Evolutionary conservation across 1,140 invertebrate species (phyloP), one percentile per base, ranked within the genome.

Genomic region (Drosophila parvula): DNA sequence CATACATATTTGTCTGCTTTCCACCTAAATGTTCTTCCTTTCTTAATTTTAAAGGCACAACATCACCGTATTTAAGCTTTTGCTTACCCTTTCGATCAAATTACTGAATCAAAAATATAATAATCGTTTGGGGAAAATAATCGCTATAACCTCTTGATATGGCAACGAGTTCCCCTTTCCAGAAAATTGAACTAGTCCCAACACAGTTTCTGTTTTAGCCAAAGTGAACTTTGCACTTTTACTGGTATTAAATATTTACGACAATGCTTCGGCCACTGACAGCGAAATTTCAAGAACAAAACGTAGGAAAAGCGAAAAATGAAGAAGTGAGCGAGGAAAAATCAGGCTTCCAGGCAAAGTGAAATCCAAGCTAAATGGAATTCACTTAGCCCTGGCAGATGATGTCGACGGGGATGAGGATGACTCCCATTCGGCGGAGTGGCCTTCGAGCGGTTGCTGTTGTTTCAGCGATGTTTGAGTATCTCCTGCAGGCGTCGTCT

Each of bases 401-500:
- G 69, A 74, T 74, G 71, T 32, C 32, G 40, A 22, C 12, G 11
- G 32, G 9, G 38, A 45, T 14, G 61, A 41, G 55, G 64, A 59
- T 64, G 62, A 22, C 12, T 67, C 57, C 56, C 36, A 30, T 27
- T 16, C 50, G 11, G 57, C 47, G 57, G 10, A 47, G 48, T 56
- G 22, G 38, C 47, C 57, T 47, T 48, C 14, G 14, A 32, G 43
- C 43, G 16, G 34, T 48, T 38, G 9, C 32, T 55, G 43, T 63
- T 58, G 47, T 36, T 27, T 55, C 45, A 75, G 60, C 75, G 84
- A 65, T 86, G 74, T 28, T 91, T 88, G 75, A 91, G 90, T 81
- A 91, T 91, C 76, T 91, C 79, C 78, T 91, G 88, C 63, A 91
- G 78, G 75, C 90, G 90, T 78, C 90, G 75, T 41, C 90, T 81